phyloP scores from a whole-genome alignment of 2,888 invertebrate genomes.

The Platycheirus albimanus region DNA sequence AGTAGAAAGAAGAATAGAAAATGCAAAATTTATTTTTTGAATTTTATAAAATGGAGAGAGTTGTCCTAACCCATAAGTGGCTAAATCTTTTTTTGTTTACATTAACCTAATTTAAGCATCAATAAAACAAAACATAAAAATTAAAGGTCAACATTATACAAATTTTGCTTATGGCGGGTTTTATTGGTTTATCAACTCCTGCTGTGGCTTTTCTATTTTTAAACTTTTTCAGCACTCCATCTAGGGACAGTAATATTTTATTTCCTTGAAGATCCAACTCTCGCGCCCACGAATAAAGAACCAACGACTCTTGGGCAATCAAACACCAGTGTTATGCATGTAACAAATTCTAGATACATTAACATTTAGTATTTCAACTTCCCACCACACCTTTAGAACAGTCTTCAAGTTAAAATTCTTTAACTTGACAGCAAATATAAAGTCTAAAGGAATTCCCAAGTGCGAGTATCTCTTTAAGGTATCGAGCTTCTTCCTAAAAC shows the following conservation, averaged over 20 bases:
- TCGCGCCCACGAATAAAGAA: conserved; percentile 1
- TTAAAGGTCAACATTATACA: too few species aligned
- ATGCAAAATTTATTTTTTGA: too few species aligned
- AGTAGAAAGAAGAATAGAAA: too few species aligned
- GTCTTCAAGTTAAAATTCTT: conserved; percentile 49
- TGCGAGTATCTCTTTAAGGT: conserved; percentile 48
- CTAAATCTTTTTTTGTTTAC: too few species aligned
- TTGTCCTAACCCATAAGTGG: too few species aligned
- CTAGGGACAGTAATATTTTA: conserved; percentile 20
- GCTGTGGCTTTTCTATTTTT: conserved; percentile 5
- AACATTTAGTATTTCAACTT: conserved; percentile 61
- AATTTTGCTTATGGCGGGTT: too few species aligned
- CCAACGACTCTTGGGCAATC: conserved; percentile 10
- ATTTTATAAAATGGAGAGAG: too few species aligned
- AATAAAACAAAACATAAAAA: too few species aligned
- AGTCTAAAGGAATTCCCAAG: conserved; percentile 62
- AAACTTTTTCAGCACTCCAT: conserved; percentile 31
- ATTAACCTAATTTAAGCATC: too few species aligned
- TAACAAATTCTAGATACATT: conserved; percentile 26
- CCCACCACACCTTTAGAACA: conserved; percentile 64
- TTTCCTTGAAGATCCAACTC: conserved; percentile 9
- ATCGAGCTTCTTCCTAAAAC: conserved; percentile 61
- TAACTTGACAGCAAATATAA: conserved; percentile 27
- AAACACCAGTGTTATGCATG: conserved; percentile 51
- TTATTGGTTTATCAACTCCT: background rate